Percentiles rank a stretch among this genome's conserved stretches.
phyloP scores from a whole-genome alignment of 1,140 invertebrate genomes.

The Megathymus violae region DNA sequence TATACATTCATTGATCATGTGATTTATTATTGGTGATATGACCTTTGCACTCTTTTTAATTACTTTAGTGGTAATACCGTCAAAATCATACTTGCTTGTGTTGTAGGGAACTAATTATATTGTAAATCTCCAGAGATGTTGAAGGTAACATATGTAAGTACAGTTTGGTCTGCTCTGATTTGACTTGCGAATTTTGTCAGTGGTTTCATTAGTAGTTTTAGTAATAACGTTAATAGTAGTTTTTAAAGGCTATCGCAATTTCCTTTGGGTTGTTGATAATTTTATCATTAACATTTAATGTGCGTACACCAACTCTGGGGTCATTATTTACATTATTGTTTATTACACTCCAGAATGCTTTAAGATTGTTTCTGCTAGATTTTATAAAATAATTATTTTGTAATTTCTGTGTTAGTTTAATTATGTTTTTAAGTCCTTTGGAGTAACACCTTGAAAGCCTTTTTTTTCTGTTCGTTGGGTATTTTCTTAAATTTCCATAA shows the following conservation, averaged over 20 bases:
- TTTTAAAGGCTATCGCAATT: too few relatives aligned
- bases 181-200: too few relatives aligned
- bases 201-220: too few relatives aligned
- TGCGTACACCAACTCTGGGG: neutral
- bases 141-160: neutral
- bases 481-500: neutral
- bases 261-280: neutral
- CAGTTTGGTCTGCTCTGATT: neutral
- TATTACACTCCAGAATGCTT: neutral
- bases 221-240: too few relatives aligned
- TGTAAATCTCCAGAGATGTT: neutral
- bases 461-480: neutral
- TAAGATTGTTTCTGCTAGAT: neutral
- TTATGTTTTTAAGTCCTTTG: neutral
- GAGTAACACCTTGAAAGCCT: neutral
- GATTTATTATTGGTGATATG: neutral
- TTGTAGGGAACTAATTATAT: neutral
- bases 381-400: conserved; percentile 7
- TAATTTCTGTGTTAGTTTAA: neutral
- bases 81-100: neutral
- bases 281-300: too few relatives aligned
- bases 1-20: neutral
- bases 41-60: neutral
- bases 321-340: neutral
- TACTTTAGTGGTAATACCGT: neutral